Base-by-base conservation (phyloP, 35 echinoderm and acorn worm species). In the Heliocidaris tuberculata region DNA sequence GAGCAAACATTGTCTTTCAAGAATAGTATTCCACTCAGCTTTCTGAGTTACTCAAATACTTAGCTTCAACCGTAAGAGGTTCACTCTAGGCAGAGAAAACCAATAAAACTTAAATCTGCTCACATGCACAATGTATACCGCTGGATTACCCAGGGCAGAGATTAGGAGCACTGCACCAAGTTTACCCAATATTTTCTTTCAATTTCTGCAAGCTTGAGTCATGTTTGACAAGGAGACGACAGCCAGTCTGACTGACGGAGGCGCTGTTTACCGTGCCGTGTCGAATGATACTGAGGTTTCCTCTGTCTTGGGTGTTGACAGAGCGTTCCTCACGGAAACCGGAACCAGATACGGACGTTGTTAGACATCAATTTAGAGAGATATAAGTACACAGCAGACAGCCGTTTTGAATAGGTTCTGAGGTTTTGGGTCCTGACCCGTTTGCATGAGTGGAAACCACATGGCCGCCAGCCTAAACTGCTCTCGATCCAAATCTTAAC, bases 141-240 rank as follows among this genome's bases (percentile, higher is more conserved):
- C 24, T 70, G 60, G 60, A 70, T 70, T 70, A 70, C 60, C 15
- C 27, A 70, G 27, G 60, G 60, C 60, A 70, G 60, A 70, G 60
- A 70, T 70, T 70, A 70, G 60, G 60, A 70, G 60, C 27, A 70
- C 17, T 70, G 60, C 60, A 24, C 24, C 60, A 70, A 70, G 60
- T 70, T 70, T 70, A 70, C 60, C 60, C 24, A 70, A 70, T 70
- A 70, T 70, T 70, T 70, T 70, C 60, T 70, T 70, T 70, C 60
- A 70, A 70, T 70, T 16, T 70, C 60, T 70, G 60, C 60, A 21
- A 70, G 60, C 19, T 27, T 6, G 17, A 70, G 17, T 70, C 27
- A 21, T 70, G 60, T 70, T 70, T 70, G 60, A 16, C 60, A 70
- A 70, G 27, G 60, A 70, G 60, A 70, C 60, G 60, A 70, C 60